These are phyloP conservation scores for Diuraphis noxia DNA, from an alignment of 1,140 invertebrate genomes.

Conservation along the genomic window DNA sequence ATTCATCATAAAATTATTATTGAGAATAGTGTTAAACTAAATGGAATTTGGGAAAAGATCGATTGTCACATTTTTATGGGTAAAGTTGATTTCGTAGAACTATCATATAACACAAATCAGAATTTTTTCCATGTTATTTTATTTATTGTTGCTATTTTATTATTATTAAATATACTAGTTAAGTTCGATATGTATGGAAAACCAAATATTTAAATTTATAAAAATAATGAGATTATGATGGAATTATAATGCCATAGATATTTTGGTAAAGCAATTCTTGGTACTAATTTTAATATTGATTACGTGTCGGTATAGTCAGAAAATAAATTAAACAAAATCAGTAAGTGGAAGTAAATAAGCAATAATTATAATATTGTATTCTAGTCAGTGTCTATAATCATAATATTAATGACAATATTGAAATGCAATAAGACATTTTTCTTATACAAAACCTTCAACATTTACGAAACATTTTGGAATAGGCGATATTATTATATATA, in stretches of 20 bases:
- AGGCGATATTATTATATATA: not conserved
- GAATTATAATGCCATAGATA: not conserved
- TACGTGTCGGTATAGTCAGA: not conserved
- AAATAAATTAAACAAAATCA: not conserved
- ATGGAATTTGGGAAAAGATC: not conserved
- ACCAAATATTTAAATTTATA: not conserved
- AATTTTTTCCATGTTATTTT: not conserved
- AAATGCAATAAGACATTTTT: not conserved
- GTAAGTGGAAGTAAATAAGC: not conserved
- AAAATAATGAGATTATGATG: not conserved
- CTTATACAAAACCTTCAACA: not conserved
- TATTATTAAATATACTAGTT: not conserved
- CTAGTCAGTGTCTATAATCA: not conserved
- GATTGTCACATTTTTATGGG: too few relatives aligned
- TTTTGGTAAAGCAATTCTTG: not conserved
- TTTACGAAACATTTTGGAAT: not conserved
- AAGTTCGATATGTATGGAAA: not conserved
- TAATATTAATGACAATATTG: not conserved
- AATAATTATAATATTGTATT: not conserved
- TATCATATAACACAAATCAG: not conserved
- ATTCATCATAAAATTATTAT: not conserved
- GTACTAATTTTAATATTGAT: not conserved
- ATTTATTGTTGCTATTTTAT: not conserved
- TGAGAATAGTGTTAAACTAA: not conserved
- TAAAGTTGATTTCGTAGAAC: not conserved